phyloP scores from a whole-genome alignment of 2,888 invertebrate species.

The Meghimatium bilineatum region DNA sequence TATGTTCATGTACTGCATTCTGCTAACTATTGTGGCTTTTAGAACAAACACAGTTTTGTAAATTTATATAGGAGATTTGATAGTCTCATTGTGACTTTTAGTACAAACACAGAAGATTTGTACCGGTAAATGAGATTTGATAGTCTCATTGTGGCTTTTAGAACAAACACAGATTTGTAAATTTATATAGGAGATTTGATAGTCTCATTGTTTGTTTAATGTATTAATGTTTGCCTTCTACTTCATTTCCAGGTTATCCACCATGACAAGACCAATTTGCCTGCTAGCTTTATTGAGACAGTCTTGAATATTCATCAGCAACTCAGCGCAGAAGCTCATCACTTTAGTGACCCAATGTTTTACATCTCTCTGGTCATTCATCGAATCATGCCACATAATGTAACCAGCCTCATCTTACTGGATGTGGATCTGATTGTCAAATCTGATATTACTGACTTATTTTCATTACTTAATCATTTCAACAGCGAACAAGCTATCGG shows the following conservation, averaged over 20 bases:
- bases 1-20: no score
- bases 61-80: neutral
- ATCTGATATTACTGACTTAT: conserved; percentile 83
- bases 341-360: conserved; percentile 86
- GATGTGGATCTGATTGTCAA: conserved; percentile 88
- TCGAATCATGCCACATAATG: conserved; percentile 82
- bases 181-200: neutral
- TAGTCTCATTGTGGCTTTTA: no score
- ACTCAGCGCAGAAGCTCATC: conserved; percentile 83
- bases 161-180: no score
- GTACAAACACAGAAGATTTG: no score
- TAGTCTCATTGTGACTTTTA: no score
- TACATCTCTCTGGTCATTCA: conserved; percentile 87
- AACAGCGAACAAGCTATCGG: conserved; percentile 79
- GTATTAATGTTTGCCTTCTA: neutral
- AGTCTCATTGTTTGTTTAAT: neutral
- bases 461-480: conserved; percentile 79
- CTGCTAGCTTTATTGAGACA: conserved; percentile 78
- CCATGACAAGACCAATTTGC: conserved; percentile 82
- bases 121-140: no score
- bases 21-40: no score
- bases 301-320: conserved; percentile 78
- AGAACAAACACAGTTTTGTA: no score
- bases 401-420: conserved; percentile 83
- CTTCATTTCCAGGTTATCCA: conserved; percentile 78